Evolutionary conservation across 2,888 invertebrate genomes (phyloP).

Genomic region (Sialis fuliginosa): DNA sequence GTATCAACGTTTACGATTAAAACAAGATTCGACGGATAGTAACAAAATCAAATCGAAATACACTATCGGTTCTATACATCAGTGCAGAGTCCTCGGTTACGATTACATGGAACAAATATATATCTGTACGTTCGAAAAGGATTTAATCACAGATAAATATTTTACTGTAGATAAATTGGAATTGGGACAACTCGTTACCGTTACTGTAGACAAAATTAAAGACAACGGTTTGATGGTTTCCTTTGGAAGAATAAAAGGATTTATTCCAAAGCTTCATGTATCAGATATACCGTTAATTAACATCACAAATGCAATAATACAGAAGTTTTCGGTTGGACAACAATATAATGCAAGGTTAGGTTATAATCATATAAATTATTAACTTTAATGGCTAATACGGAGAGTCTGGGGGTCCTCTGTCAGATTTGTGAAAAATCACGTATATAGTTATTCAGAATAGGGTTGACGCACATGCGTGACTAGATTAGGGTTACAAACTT

Average conservation of each 20-base stretch:
- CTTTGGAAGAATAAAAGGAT: slow-evolving; percentile 36
- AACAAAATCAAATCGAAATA: slow-evolving; percentile 29
- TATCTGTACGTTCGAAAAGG: slow-evolving; percentile 44
- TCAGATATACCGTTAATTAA: slow-evolving; percentile 28
- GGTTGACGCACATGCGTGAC: too few species aligned
- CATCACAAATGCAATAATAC: slow-evolving; percentile 22
- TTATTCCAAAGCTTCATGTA: slow-evolving; percentile 38
- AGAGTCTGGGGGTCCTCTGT: too few species aligned
- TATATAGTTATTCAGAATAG: too few species aligned
- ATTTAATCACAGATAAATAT: slow-evolving; percentile 33
- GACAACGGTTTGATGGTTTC: slow-evolving; percentile 29
- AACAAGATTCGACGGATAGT: slow-evolving; percentile 23
- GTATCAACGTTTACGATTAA: slow-evolving; percentile 16
- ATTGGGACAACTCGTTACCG: slow-evolving; percentile 36
- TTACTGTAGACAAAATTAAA: slow-evolving; percentile 27
- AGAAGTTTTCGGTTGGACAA: slow-evolving; percentile 36
- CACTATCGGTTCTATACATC: slow-evolving; percentile 26
- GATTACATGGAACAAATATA: slow-evolving; percentile 45
- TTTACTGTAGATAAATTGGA: slow-evolving; percentile 32
- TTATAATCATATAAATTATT: background rate
- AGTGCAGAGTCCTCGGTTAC: slow-evolving; percentile 43
- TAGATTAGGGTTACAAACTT: too few species aligned
- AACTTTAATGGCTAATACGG: too few species aligned
- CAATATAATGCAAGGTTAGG: slow-evolving; percentile 32
- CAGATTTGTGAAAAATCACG: too few species aligned